Base-by-base conservation (phyloP, 1,140 invertebrate species). In the Bombus confusus region DNA sequence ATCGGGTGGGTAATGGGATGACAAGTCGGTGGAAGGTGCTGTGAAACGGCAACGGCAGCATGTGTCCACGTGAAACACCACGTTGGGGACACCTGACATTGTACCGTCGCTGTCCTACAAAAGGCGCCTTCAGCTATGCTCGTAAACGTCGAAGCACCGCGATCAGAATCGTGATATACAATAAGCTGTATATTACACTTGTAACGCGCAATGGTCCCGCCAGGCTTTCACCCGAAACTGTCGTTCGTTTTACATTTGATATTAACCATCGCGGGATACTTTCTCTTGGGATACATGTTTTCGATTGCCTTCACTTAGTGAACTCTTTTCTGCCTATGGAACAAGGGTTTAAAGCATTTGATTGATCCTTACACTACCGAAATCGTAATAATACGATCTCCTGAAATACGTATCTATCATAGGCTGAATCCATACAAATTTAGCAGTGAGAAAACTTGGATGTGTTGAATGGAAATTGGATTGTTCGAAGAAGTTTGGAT, bases 131-230 rank as follows among this genome's bases (percentile, higher is more conserved):
- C 77, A 71, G 73, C 72, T 31, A 71, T 34, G 86, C 80, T 88
- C 90, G 86, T 93, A 93, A 93, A 93, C 71, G 91, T 93, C 91
- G 81, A 28, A 37, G 3, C 34, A 39, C 62, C 59, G 78, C 59
- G 73, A 34, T 72, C 28, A 25, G 39, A 15, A 1, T 47, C 57
- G 83, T 93, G 91, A 93, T 92, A 92, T 93, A 93, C 83, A 88
- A 84, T 87, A 79, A 90, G 91, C 83, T 92, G 91, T 93, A 92
- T 92, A 92, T 93, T 92, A 92, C 88, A 66, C 77, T 68, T 77
- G 86, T 88, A 92, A 92, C 84, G 87, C 88, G 80, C 78, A 66
- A 82, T 88, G 71, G 77, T 88, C 75, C 69, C 74, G 73, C 18
- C 28, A 39, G 41, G 43, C 57, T 85, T 87, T 79, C 62, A 57